Evolutionary conservation across 1,140 invertebrate genomes (phyloP).

Genomic region (Aphaenogaster ashmeadi): DNA sequence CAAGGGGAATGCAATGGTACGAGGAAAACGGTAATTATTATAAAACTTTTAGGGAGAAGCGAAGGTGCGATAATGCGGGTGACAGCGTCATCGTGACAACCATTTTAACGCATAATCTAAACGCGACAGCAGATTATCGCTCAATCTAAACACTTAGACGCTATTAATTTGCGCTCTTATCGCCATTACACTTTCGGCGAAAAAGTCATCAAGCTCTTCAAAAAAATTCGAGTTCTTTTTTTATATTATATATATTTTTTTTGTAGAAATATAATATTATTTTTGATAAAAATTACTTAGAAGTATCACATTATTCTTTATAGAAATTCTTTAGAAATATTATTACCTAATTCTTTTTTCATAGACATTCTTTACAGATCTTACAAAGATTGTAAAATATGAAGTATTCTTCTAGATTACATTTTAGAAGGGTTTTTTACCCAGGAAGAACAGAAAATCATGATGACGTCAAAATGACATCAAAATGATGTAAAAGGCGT

Average conservation of each 20-base stretch:
- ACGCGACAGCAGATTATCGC: conserved; percentile 2
- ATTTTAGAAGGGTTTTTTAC: not conserved
- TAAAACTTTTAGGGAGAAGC: not conserved
- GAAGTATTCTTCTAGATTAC: not conserved
- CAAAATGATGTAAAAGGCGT: no score
- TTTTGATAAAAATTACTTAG: not conserved
- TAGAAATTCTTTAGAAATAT: not conserved
- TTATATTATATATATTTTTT: not conserved
- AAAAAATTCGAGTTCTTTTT: not conserved
- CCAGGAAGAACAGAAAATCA: no score
- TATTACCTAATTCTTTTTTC: not conserved
- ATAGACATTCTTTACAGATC: not conserved
- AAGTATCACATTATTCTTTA: not conserved
- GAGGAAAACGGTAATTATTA: conserved; percentile 25
- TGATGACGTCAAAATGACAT: no score
- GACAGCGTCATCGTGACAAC: conserved; percentile 1
- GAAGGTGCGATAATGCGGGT: conserved; percentile 51
- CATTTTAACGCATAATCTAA: conserved; percentile 13
- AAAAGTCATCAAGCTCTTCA: not conserved
- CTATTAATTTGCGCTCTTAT: conserved; percentile 3
- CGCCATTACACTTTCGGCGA: not conserved
- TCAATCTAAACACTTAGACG: not conserved
- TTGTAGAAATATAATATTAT: not conserved
- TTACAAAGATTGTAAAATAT: not conserved
- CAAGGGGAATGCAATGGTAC: not conserved